These are phyloP conservation scores for Ammospiza nelsoni DNA, from an alignment of 2,113 vertebrate species.

Conservation along the genomic window DNA sequence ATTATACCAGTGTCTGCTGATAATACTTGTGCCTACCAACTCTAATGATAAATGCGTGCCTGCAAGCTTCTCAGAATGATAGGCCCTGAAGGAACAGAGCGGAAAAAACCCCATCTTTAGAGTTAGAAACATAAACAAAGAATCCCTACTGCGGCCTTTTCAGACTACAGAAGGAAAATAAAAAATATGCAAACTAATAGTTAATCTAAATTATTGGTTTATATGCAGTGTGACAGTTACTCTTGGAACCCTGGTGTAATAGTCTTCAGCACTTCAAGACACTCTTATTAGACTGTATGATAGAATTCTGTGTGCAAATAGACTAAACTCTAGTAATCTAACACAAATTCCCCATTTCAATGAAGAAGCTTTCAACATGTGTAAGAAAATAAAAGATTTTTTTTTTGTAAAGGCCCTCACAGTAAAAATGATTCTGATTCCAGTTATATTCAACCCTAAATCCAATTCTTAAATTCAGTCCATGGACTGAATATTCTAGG, in stretches of 20 bases:
- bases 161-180: not conserved
- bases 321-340: not conserved
- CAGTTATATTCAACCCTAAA: not conserved
- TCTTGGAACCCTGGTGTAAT: not conserved
- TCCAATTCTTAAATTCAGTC: not conserved
- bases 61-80: not conserved
- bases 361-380: not conserved
- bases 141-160: not conserved
- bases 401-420: not conserved
- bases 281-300: not conserved
- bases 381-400: not conserved
- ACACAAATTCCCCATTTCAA: not conserved
- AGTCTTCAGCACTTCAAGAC: not conserved
- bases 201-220: not conserved
- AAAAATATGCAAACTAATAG: not conserved
- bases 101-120: not conserved
- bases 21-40: not conserved
- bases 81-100: not conserved
- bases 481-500: not conserved
- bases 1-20: not conserved
- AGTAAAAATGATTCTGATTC: not conserved
- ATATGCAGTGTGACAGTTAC: not conserved
- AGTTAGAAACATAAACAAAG: not conserved
- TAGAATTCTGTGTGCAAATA: not conserved
- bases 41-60: not conserved